Conservation (phyloP, 2,113 vertebrate species). For the Larimichthys polyactis region DNA sequence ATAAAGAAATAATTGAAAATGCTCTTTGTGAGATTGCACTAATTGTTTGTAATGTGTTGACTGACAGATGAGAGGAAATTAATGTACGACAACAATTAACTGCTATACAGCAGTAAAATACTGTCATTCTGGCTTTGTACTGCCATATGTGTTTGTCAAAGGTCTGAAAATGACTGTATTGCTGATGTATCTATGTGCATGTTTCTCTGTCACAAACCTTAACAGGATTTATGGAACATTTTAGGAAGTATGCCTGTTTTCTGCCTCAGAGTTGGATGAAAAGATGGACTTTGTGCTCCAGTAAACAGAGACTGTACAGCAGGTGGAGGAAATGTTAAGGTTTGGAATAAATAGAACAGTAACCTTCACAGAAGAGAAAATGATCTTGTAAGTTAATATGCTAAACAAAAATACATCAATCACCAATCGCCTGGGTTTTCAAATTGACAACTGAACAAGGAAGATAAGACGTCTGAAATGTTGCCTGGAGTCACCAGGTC, state of each 20-base stretch:
- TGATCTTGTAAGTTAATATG: too few species aligned
- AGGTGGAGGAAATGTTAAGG: neutral
- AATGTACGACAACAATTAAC: neutral
- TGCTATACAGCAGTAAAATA: neutral
- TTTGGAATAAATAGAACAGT: neutral
- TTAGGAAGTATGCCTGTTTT: neutral
- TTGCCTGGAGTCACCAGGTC: neutral
- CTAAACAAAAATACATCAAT: too few species aligned
- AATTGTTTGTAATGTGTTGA: slow-evolving; percentile 5
- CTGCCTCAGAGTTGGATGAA: neutral
- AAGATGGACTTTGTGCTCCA: neutral
- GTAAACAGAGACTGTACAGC: neutral
- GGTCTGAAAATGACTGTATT: neutral
- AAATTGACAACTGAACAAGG: too few species aligned
- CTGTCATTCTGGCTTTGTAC: neutral
- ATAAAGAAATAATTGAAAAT: slow-evolving; percentile 20
- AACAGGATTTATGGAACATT: neutral
- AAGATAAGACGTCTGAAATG: neutral
- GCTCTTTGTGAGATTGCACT: slow-evolving; percentile 1
- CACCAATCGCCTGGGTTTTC: neutral
- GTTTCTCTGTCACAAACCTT: neutral
- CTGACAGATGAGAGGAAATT: slow-evolving; percentile 2
- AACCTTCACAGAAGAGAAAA: too few species aligned
- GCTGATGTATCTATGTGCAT: neutral
- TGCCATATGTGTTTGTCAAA: neutral